Evolutionary conservation across 2,888 invertebrate genomes (phyloP).

Genomic region (Drosophila monieri): DNA sequence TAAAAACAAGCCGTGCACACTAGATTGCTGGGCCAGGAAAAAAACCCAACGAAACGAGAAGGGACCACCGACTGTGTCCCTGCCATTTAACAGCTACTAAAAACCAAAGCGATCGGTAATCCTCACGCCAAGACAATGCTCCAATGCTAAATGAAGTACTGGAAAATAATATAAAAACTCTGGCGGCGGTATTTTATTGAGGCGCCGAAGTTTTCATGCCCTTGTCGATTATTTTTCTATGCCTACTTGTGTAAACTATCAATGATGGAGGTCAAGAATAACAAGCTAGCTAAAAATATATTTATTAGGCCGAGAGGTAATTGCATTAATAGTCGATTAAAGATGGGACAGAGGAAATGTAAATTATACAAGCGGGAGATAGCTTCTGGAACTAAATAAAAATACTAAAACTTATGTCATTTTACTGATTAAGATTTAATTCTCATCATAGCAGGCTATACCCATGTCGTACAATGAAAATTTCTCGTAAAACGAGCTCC

Average conservation of each 20-base stretch:
- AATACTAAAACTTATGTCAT: too few species aligned
- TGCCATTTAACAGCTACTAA: conserved; percentile 78
- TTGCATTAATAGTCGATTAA: conserved; percentile 20
- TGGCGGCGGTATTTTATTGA: conserved; percentile 25
- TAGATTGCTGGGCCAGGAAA: conserved; percentile 45
- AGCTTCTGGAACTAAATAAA: too few species aligned
- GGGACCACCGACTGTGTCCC: conserved; percentile 74
- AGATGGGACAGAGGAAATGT: neutral
- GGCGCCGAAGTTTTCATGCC: conserved; percentile 65
- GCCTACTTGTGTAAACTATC: conserved; percentile 41
- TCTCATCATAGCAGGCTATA: too few species aligned
- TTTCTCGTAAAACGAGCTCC: conserved; percentile 3
- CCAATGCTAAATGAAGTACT: conserved; percentile 39
- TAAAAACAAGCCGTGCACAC: conserved; percentile 72
- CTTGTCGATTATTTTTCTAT: conserved; percentile 46
- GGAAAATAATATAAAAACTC: conserved; percentile 42
- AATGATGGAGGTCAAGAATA: conserved; percentile 49
- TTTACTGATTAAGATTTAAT: too few species aligned
- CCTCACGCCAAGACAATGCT: conserved; percentile 33
- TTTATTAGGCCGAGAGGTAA: conserved; percentile 28
- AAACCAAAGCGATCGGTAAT: conserved; percentile 59
- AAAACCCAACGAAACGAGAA: neutral
- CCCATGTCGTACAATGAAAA: neutral
- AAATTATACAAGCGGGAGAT: neutral
- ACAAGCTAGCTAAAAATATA: conserved; percentile 30